These are phyloP conservation scores for Sebastes matsubarae DNA, from an alignment of 2,797 vertebrate species.

Conservation along the genomic window DNA sequence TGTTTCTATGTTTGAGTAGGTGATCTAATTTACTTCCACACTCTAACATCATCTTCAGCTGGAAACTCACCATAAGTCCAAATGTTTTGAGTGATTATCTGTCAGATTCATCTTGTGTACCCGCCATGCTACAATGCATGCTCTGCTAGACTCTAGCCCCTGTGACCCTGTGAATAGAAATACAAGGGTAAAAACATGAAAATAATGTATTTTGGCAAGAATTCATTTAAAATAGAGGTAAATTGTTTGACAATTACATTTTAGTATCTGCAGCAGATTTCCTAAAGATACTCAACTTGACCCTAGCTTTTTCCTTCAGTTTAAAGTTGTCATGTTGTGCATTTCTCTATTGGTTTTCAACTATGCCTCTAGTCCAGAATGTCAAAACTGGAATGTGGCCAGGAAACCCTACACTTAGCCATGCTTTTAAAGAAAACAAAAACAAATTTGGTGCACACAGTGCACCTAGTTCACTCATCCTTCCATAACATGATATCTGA, in stretches of 20 bases:
- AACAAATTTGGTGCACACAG: conserved; percentile 30
- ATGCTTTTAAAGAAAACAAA: conserved; percentile 50
- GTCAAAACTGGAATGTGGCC: conserved; percentile 34
- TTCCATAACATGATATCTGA: conserved; percentile 50
- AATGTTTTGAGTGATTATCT: neutral
- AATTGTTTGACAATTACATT: conserved; percentile 12
- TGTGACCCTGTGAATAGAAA: neutral
- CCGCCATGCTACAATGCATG: neutral
- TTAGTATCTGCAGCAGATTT: neutral
- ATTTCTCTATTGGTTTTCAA: conserved; percentile 1
- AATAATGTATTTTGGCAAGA: neutral
- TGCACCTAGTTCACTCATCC: conserved; percentile 34
- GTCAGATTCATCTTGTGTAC: neutral
- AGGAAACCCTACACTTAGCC: conserved; percentile 34
- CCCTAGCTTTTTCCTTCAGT: neutral
- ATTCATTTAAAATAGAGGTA: conserved; percentile 15
- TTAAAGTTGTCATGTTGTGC: conserved; percentile 28
- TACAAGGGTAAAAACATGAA: neutral
- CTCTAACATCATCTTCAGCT: neutral
- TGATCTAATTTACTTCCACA: neutral
- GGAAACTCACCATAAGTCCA: neutral
- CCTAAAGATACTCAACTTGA: neutral
- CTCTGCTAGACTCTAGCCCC: neutral
- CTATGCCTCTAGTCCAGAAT: conserved; percentile 16
- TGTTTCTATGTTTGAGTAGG: neutral